A percentile compares a stretch with the other conserved stretches of the same genome.
Conservation (phyloP, 2,888 invertebrate species). For the Watsonalla binaria region DNA sequence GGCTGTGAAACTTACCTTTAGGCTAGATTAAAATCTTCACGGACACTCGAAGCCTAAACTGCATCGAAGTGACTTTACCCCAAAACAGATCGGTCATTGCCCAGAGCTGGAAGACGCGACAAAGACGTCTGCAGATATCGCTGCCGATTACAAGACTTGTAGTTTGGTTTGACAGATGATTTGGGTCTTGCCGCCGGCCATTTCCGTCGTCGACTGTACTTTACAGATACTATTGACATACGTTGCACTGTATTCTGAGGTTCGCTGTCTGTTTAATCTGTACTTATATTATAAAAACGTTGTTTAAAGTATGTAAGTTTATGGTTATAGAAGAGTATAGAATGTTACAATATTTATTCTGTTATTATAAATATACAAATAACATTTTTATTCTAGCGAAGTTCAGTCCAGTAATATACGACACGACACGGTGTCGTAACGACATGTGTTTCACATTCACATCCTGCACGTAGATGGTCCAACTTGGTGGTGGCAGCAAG, state of each 20-base stretch:
- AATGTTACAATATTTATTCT: no score
- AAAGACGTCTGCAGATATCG: conserved; percentile 66
- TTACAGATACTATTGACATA: conserved; percentile 52
- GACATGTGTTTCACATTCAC: no score
- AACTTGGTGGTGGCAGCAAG: no score
- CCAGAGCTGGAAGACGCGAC: conserved; percentile 57
- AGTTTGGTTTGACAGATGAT: conserved; percentile 69
- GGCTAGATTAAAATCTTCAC: no score
- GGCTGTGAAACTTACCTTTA: no score
- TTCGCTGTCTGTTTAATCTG: conserved; percentile 3
- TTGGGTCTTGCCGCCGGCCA: conserved; percentile 64
- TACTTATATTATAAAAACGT: not conserved
- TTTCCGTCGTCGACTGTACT: conserved; percentile 46
- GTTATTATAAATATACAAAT: no score
- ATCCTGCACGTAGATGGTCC: no score
- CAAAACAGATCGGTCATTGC: conserved; percentile 46
- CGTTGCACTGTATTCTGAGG: conserved; percentile 21
- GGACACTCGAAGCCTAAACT: not conserved
- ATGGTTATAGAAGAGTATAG: no score
- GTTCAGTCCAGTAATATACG: no score
- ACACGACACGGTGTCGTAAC: no score
- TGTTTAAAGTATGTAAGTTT: not conserved
- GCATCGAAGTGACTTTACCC: conserved; percentile 10
- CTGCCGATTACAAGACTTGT: conserved; percentile 54
- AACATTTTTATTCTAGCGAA: no score